Percentiles rank a stretch among this genome's conserved stretches.
Evolutionary conservation across 1,140 invertebrate genomes (phyloP).

Genomic region (Magallana angulata): DNA sequence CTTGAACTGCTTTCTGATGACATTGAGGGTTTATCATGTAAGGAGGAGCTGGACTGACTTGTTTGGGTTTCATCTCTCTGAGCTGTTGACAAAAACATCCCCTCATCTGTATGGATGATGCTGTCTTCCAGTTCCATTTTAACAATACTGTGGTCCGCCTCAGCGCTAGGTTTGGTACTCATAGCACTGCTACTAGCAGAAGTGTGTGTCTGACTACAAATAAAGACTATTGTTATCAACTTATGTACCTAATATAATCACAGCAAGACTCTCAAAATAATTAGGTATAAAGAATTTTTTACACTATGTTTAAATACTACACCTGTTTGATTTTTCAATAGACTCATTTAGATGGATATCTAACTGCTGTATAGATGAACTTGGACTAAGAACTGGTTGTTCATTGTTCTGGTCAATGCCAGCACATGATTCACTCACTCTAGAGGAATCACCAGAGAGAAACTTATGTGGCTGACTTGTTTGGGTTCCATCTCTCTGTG

Average conservation of each 20-base stretch:
- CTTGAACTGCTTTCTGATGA: background rate
- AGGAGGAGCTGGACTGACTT: background rate
- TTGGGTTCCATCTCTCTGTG: background rate
- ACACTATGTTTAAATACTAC: background rate
- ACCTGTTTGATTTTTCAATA: background rate
- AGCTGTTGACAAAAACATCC: background rate
- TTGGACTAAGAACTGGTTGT: too few relatives aligned
- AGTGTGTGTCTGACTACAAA: background rate
- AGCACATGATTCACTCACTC: background rate
- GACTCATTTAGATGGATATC: background rate
- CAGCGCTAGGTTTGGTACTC: background rate
- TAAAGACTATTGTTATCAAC: too few relatives aligned
- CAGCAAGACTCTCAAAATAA: too few relatives aligned
- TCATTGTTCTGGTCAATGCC: too few relatives aligned
- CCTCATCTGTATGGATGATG: background rate
- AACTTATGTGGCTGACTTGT: background rate
- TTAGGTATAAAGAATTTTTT: background rate
- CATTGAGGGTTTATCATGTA: background rate
- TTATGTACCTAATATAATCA: too few relatives aligned
- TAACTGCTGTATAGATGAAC: too few relatives aligned
- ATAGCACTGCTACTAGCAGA: background rate
- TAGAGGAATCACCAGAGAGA: background rate
- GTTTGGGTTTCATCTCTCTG: background rate
- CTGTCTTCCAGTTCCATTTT: background rate
- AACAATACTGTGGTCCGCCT: background rate